Conservation (phyloP, 2,888 invertebrate species). For the Eulithis testata region DNA sequence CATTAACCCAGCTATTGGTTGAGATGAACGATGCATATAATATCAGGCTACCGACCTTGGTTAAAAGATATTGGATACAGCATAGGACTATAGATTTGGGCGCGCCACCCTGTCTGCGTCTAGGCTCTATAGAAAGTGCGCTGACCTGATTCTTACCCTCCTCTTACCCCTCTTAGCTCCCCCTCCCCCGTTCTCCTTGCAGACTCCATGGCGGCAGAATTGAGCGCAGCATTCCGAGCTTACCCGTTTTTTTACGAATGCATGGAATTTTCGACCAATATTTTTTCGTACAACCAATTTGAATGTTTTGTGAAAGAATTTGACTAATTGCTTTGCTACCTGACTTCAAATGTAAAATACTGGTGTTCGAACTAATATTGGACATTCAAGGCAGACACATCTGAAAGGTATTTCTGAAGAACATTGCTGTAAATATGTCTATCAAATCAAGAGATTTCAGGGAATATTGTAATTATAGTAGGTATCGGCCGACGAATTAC, state of each 20-base stretch:
- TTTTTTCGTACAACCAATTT: background rate
- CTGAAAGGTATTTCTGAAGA: too few relatives aligned
- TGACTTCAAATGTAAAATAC: too few relatives aligned
- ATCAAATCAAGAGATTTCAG: too few relatives aligned
- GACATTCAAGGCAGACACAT: too few relatives aligned
- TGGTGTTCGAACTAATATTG: too few relatives aligned
- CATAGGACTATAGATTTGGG: conserved; percentile 46
- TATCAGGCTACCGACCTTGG: conserved; percentile 36
- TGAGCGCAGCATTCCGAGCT: conserved; percentile 39
- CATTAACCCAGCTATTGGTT: background rate
- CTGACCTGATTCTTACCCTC: conserved; percentile 57
- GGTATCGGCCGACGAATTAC: too few relatives aligned
- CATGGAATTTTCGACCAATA: background rate
- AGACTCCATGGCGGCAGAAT: conserved; percentile 63
- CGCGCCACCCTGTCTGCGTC: conserved; percentile 63
- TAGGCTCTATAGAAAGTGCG: conserved; percentile 61
- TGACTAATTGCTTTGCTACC: background rate
- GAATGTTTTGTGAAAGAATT: conserved; percentile 1
- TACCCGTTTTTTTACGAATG: conserved; percentile 42
- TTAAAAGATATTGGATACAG: conserved; percentile 32
- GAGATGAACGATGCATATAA: conserved; percentile 16
- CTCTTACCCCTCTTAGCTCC: conserved; percentile 20
- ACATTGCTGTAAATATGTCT: too few relatives aligned
- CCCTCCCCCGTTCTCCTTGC: conserved; percentile 35
- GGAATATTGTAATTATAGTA: too few relatives aligned